These are phyloP conservation scores for Uloborus diversus DNA, from an alignment of 1,140 invertebrate species.

Conservation along the genomic window DNA sequence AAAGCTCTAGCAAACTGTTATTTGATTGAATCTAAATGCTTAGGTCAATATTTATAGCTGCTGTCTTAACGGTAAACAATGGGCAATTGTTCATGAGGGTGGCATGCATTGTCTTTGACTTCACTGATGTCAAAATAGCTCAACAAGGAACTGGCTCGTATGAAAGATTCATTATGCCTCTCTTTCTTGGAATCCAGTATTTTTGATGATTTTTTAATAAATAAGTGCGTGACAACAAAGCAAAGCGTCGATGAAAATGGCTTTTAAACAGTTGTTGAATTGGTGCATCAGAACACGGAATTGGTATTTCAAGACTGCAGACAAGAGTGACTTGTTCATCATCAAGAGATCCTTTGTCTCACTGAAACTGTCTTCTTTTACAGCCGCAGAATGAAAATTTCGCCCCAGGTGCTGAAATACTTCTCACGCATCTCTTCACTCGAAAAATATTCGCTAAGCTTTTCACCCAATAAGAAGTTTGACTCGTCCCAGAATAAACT, in stretches of 20 bases:
- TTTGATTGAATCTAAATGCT: too few species aligned
- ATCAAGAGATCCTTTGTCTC: slow-evolving; percentile 7
- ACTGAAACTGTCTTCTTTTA: slow-evolving; percentile 3
- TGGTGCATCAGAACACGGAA: background rate
- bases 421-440: slow-evolving; percentile 2
- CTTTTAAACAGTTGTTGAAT: background rate
- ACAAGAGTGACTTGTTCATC: slow-evolving; percentile 10
- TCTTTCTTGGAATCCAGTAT: too few species aligned
- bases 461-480: slow-evolving; percentile 20
- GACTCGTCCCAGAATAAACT: slow-evolving; percentile 28
- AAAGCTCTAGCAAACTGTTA: background rate
- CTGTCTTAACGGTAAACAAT: too few species aligned
- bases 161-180: too few species aligned
- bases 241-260: background rate
- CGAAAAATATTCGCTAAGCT: slow-evolving; percentile 18
- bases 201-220: too few species aligned
- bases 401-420: slow-evolving; percentile 31
- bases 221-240: background rate
- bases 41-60: too few species aligned
- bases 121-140: too few species aligned
- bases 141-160: too few species aligned
- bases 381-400: background rate
- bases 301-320: background rate
- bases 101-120: too few species aligned
- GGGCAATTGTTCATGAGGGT: too few species aligned